Evolutionary conservation across 2,797 vertebrate species (phyloP).

Genomic region (Prionace glauca): DNA sequence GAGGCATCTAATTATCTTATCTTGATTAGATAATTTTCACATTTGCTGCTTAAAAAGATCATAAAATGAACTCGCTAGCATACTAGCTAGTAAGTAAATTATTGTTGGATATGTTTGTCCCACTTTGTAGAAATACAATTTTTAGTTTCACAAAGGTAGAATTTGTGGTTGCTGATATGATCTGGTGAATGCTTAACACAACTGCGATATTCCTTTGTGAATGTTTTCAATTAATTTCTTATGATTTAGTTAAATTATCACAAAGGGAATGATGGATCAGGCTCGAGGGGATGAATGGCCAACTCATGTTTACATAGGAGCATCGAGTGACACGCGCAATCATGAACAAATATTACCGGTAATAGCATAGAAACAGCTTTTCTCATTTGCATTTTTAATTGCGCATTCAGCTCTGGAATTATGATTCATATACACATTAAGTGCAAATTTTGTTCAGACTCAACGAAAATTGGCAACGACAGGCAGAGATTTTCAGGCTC

Average conservation of each 20-base stretch:
- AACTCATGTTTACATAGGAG: not conserved
- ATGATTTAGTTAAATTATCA: not conserved
- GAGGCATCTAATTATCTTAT: not conserved
- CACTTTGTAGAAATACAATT: not conserved
- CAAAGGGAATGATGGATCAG: not conserved
- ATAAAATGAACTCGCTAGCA: not conserved
- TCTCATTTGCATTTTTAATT: not conserved
- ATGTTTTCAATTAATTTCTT: not conserved
- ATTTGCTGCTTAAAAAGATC: not conserved
- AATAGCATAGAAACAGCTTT: not conserved
- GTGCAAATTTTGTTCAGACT: constrained; percentile 25
- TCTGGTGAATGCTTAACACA: not conserved
- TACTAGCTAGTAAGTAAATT: no score
- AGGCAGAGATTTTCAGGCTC: no score
- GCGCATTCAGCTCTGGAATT: not conserved
- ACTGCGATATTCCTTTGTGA: not conserved
- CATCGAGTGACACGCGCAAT: not conserved
- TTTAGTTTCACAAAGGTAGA: not conserved
- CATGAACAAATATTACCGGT: not conserved
- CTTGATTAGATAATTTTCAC: not conserved
- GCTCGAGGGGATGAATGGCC: not conserved
- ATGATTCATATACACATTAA: constrained; percentile 28
- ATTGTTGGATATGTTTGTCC: not conserved
- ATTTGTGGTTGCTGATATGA: not conserved
- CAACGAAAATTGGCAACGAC: not conserved